Evolutionary conservation across 2,113 vertebrate genomes (phyloP).

Genomic region (Telmatochromis sp.): DNA sequence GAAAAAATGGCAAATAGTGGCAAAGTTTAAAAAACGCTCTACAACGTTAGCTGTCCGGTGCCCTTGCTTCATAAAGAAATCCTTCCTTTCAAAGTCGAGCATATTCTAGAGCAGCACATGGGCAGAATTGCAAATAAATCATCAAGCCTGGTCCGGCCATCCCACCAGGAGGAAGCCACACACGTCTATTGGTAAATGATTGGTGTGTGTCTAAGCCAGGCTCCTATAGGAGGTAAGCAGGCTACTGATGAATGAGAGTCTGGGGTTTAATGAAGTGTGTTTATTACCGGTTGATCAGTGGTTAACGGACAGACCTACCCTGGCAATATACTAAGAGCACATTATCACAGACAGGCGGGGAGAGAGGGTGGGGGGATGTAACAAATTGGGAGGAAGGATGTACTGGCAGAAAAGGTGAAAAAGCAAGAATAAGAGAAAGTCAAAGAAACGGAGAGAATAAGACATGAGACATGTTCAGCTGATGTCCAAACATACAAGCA

Average conservation of each 20-base stretch:
- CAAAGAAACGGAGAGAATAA: background rate
- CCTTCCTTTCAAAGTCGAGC: slow-evolving; percentile 33
- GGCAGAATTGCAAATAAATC: slow-evolving; percentile 54
- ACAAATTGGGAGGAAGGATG: background rate
- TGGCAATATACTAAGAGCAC: background rate
- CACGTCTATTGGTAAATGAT: slow-evolving; percentile 16
- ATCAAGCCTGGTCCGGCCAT: slow-evolving; percentile 8
- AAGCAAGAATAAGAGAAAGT: background rate
- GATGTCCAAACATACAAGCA: background rate
- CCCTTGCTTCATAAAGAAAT: slow-evolving; percentile 26
- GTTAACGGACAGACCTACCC: slow-evolving; percentile 40
- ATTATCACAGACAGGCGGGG: background rate
- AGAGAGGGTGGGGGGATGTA: background rate
- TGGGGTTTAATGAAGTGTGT: slow-evolving; percentile 66
- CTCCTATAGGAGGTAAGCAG: slow-evolving; percentile 32
- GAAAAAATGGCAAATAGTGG: background rate
- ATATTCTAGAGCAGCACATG: slow-evolving; percentile 21
- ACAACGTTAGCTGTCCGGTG: slow-evolving; percentile 1
- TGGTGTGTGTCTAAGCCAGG: slow-evolving; percentile 10
- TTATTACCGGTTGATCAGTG: slow-evolving; percentile 52
- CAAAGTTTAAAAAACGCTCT: background rate
- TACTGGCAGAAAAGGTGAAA: background rate
- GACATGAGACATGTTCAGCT: background rate
- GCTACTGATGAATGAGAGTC: slow-evolving; percentile 54
- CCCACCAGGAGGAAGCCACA: slow-evolving; percentile 22